Evolutionary conservation across 2,888 invertebrate genomes (phyloP).

Genomic region (Drosophila niveifrons): DNA sequence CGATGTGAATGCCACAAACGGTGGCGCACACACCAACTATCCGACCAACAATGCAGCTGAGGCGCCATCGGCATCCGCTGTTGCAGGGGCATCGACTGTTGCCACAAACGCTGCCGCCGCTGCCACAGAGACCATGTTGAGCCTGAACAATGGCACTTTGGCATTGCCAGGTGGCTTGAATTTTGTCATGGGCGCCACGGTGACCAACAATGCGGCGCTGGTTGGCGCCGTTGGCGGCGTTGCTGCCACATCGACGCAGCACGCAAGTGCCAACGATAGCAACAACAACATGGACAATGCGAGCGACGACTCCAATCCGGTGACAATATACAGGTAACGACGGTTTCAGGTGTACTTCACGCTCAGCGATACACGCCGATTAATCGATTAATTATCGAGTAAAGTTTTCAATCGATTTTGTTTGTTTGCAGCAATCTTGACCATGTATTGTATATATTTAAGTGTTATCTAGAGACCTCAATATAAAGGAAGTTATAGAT

Average conservation of each 20-base stretch:
- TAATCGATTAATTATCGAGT: no score
- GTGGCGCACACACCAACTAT: slow-evolving; percentile 7
- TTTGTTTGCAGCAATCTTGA: no score
- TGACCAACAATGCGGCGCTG: slow-evolving; percentile 31
- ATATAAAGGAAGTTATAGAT: neutral
- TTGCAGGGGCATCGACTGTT: neutral
- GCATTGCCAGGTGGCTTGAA: slow-evolving; percentile 65
- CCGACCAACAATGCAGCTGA: slow-evolving; percentile 13
- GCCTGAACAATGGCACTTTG: slow-evolving; percentile 48
- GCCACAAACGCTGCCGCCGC: slow-evolving; percentile 5
- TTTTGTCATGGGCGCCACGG: slow-evolving; percentile 65
- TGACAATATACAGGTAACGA: slow-evolving; percentile 94
- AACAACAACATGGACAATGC: slow-evolving; percentile 92
- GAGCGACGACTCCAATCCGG: slow-evolving; percentile 94
- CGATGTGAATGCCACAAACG: neutral
- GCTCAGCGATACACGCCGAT: no score
- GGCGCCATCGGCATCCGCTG: slow-evolving; percentile 15
- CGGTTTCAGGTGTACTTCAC: no score
- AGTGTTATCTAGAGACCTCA: no score
- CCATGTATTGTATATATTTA: no score
- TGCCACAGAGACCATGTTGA: slow-evolving; percentile 77
- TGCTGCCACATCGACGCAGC: neutral
- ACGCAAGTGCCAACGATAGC: slow-evolving; percentile 86
- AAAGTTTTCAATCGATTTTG: no score
- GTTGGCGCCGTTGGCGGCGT: slow-evolving; percentile 13